Evolutionary conservation across 2,888 invertebrate species (phyloP).

Genomic region (Euspilapteryx auroguttella): DNA sequence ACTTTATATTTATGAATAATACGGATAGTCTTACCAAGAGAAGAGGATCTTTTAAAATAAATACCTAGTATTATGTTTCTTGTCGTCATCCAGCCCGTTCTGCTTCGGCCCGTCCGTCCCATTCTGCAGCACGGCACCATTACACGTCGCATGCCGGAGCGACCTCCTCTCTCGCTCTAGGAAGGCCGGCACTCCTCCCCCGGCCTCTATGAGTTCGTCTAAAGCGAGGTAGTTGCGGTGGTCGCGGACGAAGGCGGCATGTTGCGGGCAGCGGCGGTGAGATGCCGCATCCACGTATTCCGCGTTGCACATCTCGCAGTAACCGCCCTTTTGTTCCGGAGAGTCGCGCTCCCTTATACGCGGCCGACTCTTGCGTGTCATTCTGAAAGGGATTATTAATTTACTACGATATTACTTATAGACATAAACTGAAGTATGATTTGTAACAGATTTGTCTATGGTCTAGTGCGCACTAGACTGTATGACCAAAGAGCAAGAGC

Average conservation of each 20-base stretch:
- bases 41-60: too few species aligned
- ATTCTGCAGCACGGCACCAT: too few species aligned
- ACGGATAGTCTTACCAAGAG: too few species aligned
- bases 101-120: too few species aligned
- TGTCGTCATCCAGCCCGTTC: constrained; percentile 25
- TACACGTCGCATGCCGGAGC: too few species aligned
- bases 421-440: too few species aligned
- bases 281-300: constrained; percentile 71
- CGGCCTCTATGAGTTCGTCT: constrained; percentile 69
- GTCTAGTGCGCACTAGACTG: too few species aligned
- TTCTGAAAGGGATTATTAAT: constrained; percentile 32
- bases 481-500: too few species aligned
- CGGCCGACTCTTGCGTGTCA: constrained; percentile 56
- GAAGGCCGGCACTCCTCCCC: constrained; percentile 70
- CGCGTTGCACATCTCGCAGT: constrained; percentile 79
- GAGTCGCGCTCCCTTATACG: constrained; percentile 44
- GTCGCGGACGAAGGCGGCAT: constrained; percentile 73
- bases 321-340: constrained; percentile 60
- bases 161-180: too few species aligned
- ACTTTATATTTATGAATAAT: too few species aligned
- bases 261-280: constrained; percentile 74
- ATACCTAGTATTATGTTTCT: constrained; percentile 32
- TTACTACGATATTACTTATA: too few species aligned
- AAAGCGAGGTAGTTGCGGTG: constrained; percentile 74
- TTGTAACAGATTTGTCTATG: too few species aligned